These are phyloP conservation scores for Apis florea DNA, from an alignment of 1,140 invertebrate genomes.

Conservation along the genomic window DNA sequence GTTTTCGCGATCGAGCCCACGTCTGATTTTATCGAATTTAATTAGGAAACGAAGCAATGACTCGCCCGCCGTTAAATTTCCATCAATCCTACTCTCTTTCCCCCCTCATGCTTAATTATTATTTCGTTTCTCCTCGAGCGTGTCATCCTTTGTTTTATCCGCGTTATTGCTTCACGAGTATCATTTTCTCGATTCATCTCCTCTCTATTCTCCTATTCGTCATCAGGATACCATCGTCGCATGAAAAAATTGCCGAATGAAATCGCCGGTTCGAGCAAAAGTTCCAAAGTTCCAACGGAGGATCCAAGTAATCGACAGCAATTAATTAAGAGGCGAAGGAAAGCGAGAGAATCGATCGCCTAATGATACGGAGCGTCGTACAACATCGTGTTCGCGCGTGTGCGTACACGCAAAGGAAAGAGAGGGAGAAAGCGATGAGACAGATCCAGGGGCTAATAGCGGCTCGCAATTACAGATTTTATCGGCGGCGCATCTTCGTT, in stretches of 20 bases:
- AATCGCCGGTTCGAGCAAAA: not conserved
- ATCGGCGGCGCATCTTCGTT: slow-evolving; percentile 36
- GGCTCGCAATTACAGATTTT: slow-evolving; percentile 43
- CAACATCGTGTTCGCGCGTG: slow-evolving; percentile 5
- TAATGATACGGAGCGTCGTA: slow-evolving; percentile 11
- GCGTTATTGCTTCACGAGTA: too few species aligned
- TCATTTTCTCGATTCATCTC: too few species aligned
- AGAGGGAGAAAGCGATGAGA: not conserved
- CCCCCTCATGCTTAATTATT: slow-evolving; percentile 37
- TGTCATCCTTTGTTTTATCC: too few species aligned
- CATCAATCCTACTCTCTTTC: slow-evolving; percentile 45
- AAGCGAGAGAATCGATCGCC: slow-evolving; percentile 1
- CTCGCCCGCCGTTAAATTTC: slow-evolving; percentile 44
- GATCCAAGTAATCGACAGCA: not conserved
- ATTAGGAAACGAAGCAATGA: slow-evolving; percentile 50
- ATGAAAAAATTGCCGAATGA: too few species aligned
- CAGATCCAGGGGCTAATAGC: slow-evolving; percentile 22
- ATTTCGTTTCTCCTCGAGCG: slow-evolving; percentile 27
- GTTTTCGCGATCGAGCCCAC: slow-evolving; percentile 30
- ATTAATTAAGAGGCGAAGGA: slow-evolving; percentile 14
- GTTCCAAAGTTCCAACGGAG: not conserved
- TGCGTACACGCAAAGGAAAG: too few species aligned
- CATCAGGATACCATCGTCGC: too few species aligned
- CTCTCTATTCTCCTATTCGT: too few species aligned
- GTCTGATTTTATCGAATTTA: slow-evolving; percentile 52